Evolutionary conservation across 2,888 invertebrate genomes (phyloP).

Genomic region (Lobophora halterata): DNA sequence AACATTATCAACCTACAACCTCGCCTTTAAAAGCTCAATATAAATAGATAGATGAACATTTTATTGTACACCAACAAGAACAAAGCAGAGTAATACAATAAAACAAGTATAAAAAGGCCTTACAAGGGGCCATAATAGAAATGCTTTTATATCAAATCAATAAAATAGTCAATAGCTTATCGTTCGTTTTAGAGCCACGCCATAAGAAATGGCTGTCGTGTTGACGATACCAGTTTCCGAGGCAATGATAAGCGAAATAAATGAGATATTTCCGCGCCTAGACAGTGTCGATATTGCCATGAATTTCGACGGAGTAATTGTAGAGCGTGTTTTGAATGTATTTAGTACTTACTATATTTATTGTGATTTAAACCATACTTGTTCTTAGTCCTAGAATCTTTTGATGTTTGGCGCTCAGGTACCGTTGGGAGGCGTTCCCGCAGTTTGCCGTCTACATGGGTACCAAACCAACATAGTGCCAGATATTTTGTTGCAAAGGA

Average conservation of each 20-base stretch:
- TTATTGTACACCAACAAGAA: too few species aligned
- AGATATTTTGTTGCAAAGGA: constrained; percentile 2
- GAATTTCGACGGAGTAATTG: constrained; percentile 43
- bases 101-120: too few species aligned
- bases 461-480: too few species aligned
- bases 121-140: too few species aligned
- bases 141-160: too few species aligned
- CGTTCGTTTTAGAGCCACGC: constrained; percentile 34
- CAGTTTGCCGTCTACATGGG: too few species aligned
- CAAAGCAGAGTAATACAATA: too few species aligned
- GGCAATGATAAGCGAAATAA: constrained; percentile 65
- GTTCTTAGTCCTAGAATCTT: neutral
- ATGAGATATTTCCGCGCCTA: constrained; percentile 58
- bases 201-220: constrained; percentile 54
- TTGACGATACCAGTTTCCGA: constrained; percentile 56
- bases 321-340: constrained; percentile 26
- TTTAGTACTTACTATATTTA: constrained; percentile 12
- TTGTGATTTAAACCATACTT: neutral
- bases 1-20: too few species aligned
- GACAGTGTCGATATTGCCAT: constrained; percentile 47
- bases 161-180: neutral
- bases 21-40: too few species aligned
- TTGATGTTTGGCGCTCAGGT: neutral
- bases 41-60: too few species aligned
- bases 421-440: too few species aligned